Base-by-base conservation (phyloP, 2,888 invertebrate species). In the Microplitis manilae region DNA sequence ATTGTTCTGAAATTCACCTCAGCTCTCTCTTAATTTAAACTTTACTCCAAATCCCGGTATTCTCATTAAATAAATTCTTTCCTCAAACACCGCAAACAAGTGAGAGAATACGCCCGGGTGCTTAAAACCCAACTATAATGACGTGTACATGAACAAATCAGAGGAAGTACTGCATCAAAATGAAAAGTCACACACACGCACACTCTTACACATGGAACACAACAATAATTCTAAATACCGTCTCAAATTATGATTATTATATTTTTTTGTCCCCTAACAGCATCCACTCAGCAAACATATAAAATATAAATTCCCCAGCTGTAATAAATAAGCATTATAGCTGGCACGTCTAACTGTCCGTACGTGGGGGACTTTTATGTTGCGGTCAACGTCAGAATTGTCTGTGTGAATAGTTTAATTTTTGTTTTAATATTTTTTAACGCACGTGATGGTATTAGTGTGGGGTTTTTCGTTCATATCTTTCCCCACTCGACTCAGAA, bases 361-460 rank as follows among this genome's bases (percentile, higher is more conserved):
- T 76, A 81, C 79, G 81, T 81, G 79, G 70, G 75, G 13, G 50
- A 8, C 50, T 50, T 72, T 80, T 79, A 82, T 80, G 81, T 80
- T 79, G 79, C 78, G 80, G 81, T 82, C 81, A 69, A 78, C 79
- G 80, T 81, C 69, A 73, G 77, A 78, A 79, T 79, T 60, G 72
- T 79, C 76, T 50, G 62, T 71, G 30, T 65, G 61, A 68, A 71
- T 64, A 61, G 39, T 60, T 71, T 79, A 79, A 50, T 50, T 50
- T 50, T 50, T 13, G 13, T 50, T 50, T 50, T 50, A 50, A 13
- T 50, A 72, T 75, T 79, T 82, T 83, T 81, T 79, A 76, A 80
- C 81, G 78, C 80, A 77, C 77, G 76, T 80, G 81, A 79, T 80
- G 81, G 13, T 50, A 50, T 50, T 50, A 50, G 50, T 50, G 50